Evolutionary conservation across 2,888 invertebrate species (phyloP).

Genomic region (Drosophila atripex): DNA sequence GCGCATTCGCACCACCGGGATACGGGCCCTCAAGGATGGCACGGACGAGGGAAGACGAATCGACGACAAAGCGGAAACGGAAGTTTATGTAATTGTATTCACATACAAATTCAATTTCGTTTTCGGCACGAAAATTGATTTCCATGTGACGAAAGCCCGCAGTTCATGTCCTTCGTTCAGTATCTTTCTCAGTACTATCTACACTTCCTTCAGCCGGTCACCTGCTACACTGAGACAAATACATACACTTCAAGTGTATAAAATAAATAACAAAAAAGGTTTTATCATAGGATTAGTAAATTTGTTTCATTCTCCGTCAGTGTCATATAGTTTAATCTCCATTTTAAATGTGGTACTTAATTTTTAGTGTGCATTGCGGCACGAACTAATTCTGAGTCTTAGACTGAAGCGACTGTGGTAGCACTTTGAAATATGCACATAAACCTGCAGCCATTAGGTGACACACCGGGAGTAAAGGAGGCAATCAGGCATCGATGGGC

Average conservation of each 20-base stretch:
- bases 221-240: slow-evolving; percentile 1
- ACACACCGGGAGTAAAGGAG: slow-evolving; percentile 35
- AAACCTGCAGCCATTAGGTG: slow-evolving; percentile 38
- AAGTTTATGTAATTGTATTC: slow-evolving; percentile 79
- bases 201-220: background rate
- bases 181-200: background rate
- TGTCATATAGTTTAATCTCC: background rate
- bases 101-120: slow-evolving; percentile 77
- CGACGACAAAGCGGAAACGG: slow-evolving; percentile 59
- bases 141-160: slow-evolving; percentile 54
- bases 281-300: too few species aligned
- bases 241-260: background rate
- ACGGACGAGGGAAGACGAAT: background rate
- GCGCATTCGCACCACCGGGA: slow-evolving; percentile 3
- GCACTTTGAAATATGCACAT: slow-evolving; percentile 46
- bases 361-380: background rate
- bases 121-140: slow-evolving; percentile 75
- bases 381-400: slow-evolving; percentile 37
- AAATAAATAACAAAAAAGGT: too few species aligned
- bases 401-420: slow-evolving; percentile 26
- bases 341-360: background rate
- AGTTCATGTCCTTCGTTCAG: slow-evolving; percentile 13
- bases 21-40: background rate
- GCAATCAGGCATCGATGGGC: slow-evolving; percentile 58
- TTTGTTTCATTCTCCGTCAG: too few species aligned